A percentile compares a stretch with the other conserved stretches of the same genome.
Evolutionary conservation across 2,797 vertebrate species (phyloP).

Genomic region (Eutrigla gurnardus): DNA sequence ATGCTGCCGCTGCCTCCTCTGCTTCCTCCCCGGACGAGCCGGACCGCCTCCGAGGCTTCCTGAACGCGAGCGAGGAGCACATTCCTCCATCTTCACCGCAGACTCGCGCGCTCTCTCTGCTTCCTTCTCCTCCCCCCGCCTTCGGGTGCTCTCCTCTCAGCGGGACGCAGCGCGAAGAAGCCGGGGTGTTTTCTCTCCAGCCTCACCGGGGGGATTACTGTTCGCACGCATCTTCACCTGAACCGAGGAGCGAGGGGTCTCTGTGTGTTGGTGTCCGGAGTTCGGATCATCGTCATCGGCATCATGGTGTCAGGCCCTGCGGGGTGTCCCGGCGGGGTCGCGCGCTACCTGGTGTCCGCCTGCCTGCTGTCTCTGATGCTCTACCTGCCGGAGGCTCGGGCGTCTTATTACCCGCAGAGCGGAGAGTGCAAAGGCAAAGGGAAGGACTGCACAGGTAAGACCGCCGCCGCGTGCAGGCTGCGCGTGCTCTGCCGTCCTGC

Average conservation of each 20-base stretch:
- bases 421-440: conserved; percentile 75
- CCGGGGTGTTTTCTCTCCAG: not conserved
- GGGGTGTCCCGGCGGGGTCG: conserved; percentile 34
- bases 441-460: conserved; percentile 75
- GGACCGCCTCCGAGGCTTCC: conserved; percentile 39
- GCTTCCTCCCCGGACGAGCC: conserved; percentile 28
- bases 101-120: too few relatives aligned
- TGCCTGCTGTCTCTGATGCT: conserved; percentile 60
- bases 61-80: conserved; percentile 37
- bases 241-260: not conserved
- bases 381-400: conserved; percentile 50
- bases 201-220: not conserved
- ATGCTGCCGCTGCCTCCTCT: conserved; percentile 39
- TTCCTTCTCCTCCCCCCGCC: too few relatives aligned
- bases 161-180: too few relatives aligned
- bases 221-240: not conserved
- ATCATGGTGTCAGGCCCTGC: conserved; percentile 57
- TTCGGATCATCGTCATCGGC: not conserved
- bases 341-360: conserved; percentile 52
- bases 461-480: not conserved
- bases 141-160: not conserved
- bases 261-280: too few relatives aligned
- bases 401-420: conserved; percentile 68
- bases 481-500: too few relatives aligned
- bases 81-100: conserved; percentile 35